Evolutionary conservation across 2,888 invertebrate genomes (phyloP), one percentile per base, ranked within the genome.

Genomic region (Drosophila dives): DNA sequence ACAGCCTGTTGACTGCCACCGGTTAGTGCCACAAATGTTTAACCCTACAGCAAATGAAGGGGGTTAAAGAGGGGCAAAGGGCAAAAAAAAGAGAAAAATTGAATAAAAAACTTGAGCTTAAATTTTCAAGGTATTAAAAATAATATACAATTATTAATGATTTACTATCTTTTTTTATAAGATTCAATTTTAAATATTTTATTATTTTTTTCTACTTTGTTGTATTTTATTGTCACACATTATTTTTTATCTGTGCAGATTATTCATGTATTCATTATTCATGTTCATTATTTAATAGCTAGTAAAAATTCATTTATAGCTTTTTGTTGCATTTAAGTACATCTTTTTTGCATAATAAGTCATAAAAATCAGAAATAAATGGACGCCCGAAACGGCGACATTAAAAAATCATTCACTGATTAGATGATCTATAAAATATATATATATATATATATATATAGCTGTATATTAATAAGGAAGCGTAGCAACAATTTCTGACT

Each of bases 1-100:
- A 63, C 82, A 78, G 79, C 79, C 79, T 80, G 79, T 80, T 80
- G 79, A 63, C 65, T 81, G 74, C 45, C 48, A 60, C 67, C 63
- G 59, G 51, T 60, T 49, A 29, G 23, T 54, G 33, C 11, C 32
- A 34, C 49, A 66, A 53, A 42, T 34, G 48, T 15, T 75, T 75
- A 75, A 62, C 78, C 78, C 74, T 48, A 7, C 12, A n/a, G 1
- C 11, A 17, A 15, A 50, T 11, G 6, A 17, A 6, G 32, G 29
- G 49, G 40, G 6, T 15, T 23, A 45, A 45, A 45, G 45, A 12
- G 15, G 20, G 20, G 45, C 1, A 15, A 45, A 15, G 7, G 7
- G 45, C 3, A 20, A 23, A 2, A 23, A 23, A 15, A 4, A 4
- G 20, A 15, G 45, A 45, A 23, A 42, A 23, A 15, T 20, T 3